Evolutionary conservation across 2,113 vertebrate species (phyloP), one percentile per base, ranked within the genome.

Genomic region (Muntiacus muntjak): DNA sequence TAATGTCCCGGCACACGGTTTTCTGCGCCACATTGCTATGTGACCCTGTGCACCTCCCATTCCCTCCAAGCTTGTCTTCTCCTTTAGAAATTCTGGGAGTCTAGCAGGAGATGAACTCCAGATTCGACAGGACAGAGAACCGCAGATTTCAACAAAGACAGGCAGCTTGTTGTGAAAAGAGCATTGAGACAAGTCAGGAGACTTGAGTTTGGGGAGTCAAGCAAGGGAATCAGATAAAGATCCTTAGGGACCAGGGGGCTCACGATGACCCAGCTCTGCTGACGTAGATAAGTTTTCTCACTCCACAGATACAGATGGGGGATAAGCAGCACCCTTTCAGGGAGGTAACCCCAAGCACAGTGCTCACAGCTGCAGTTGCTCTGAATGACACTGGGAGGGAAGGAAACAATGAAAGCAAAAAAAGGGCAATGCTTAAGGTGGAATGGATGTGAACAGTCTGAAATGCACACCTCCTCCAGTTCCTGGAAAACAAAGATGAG

Each of bases 401-500:
- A 91, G 60, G 62, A 89, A 90, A 76, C 57, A 81, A 81, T 76
- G 87, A 71, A 57, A 45, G 55, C 45, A 28, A 43, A 47, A 45
- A 28, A 60, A 50, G 50, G 50, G 71, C 62, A 79, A 17, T 26
- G 36, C 92, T 94, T 90, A 92, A 91, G 84, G 64, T 97, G 88
- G 94, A 91, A 83, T 57, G 90, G 89, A 95, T 14, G 0, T n/a
- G 52, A 97, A 43, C 52, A 79, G n/a, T 78, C 28, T 94, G 91
- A 95, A 97, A 97, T 10, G 50, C 76, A 94, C 36, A 90, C 67
- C 88, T 87, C 90, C 95, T 81, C 88, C 88, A 86, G 93, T 97
- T 98, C 95, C 98, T 98, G 87, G 96, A 97, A 98, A 94, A 98
- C 87, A 94, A 85, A 62, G 84, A 91, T 89, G 95, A 97, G 88